Evolutionary conservation across 2,797 vertebrate genomes (phyloP), one percentile per base, ranked within the genome.

Genomic region (Tokudaia muenninki): DNA sequence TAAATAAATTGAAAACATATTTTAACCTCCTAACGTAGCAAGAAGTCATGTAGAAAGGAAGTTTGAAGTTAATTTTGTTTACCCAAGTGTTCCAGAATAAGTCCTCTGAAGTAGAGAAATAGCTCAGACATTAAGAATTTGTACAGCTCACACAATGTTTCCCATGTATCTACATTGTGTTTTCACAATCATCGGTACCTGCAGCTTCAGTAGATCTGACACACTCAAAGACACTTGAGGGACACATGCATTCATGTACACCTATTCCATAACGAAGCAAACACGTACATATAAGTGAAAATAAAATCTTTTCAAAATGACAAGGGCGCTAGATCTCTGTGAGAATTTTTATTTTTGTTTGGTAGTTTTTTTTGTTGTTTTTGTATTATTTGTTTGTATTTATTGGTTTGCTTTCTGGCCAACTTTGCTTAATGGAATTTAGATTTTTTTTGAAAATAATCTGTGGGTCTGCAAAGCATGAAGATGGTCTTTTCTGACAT

Each of bases 11-110:
- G 0, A 37, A 22, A 7, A 70, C 41, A 7, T 8, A 59, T n/a
- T 17, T 57, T 84, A 92, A 65, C 81, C 10, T 67, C 19, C 31
- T 90, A 83, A 77, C 0, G 29, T 0, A 31, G 1, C 37, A 44
- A n/a, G 5, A 57, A 14, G 13, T 93, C 14, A 0, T 1, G 52
- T 16, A 10, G 22, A 12, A n/a, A 24, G 0, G 6, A 13, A 57
- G 2, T 31, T 16, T 77, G 1, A 52, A 4, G n/a, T 50, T 50
- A 44, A 83, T 63, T 75, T 75, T 84, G 31, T 8, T 67, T 44
- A 65, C 75, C 75, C 41, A 50, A 1, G 7, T 3, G 21, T 17
- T 57, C 41, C 4, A 74, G 47, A 50, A 37, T 87, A 47, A 50
- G 19, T 1, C 70, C 44, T 70, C 41, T 14, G 19, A 31, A 1